Base-by-base conservation (phyloP, 2,888 invertebrate genomes). In the Drosophila barbarae region DNA sequence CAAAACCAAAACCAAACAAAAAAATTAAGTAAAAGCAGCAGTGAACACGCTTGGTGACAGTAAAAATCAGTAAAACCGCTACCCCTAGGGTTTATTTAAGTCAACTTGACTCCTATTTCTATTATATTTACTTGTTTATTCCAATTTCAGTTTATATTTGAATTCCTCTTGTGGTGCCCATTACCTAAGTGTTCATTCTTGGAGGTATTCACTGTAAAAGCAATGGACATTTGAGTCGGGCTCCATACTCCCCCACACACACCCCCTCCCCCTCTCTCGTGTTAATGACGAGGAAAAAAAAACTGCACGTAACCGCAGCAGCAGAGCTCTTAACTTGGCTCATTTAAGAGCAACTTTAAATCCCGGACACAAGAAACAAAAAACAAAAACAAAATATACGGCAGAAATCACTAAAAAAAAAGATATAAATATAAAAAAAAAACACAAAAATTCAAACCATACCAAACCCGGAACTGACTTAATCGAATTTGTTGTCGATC, bases 401-500 rank as follows among this genome's bases (percentile, higher is more conserved):
- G 39, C 41, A 59, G 63, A 71, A 76, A 74, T 56, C 63, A 76
- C 59, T 70, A 71, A 78, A 52, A 50, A 44, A 28, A 41, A 7
- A 28, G 13, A 30, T 39, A 51, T 26, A n/a, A n/a, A 23, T n/a
- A n/a, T 26, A 50, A 44, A 36, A 34, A 39, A 41, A 42, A 51
- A 47, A 46, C 21, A 81, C 74, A 69, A 81, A 79, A 80, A 79
- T 79, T 75, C 85, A 79, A 46, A 32, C 46, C 46, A 21, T 32
- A 79, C 83, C 77, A 46, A 84, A 81, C 81, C 81, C 85, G 81
- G 81, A 81, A 81, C 80, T 84, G 69, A 79, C 73, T 77, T 85
- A 84, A 85, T 85, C 85, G 83, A 81, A 81, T 79, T 79, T 77
- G 83, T 82, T 81, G 75, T 63, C 79, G 82, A 84, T 84, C 82